Evolutionary conservation across 2,888 invertebrate genomes (phyloP).

Genomic region (Cephus pulcher): DNA sequence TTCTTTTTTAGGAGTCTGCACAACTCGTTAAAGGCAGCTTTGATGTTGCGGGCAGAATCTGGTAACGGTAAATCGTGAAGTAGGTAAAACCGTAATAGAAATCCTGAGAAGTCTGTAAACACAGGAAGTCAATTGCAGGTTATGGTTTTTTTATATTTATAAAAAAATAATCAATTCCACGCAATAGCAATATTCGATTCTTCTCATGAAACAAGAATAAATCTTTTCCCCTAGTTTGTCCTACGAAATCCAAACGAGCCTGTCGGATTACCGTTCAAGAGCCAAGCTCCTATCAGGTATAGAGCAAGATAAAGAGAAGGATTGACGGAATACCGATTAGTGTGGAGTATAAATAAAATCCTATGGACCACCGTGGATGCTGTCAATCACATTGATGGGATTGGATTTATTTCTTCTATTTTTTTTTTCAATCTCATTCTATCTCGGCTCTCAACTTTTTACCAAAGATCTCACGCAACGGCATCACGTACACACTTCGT

Average conservation of each 20-base stretch:
- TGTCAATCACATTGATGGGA: slow-evolving; percentile 2
- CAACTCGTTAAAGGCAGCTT: not conserved
- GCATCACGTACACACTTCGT: too few relatives aligned
- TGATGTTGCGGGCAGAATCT: not conserved
- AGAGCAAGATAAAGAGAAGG: slow-evolving; percentile 8
- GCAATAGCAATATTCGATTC: too few relatives aligned
- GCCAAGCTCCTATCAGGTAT: not conserved
- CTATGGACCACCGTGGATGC: not conserved
- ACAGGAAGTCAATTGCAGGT: too few relatives aligned
- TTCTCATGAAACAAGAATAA: too few relatives aligned
- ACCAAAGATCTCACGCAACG: too few relatives aligned
- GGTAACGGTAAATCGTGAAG: not conserved
- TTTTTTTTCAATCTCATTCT: not conserved
- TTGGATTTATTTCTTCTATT: not conserved
- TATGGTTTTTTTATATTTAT: too few relatives aligned
- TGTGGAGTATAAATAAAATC: not conserved
- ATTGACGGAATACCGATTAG: not conserved
- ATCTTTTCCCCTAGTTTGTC: too few relatives aligned
- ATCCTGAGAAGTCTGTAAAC: too few relatives aligned
- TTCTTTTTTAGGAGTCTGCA: not conserved
- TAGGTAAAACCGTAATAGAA: too few relatives aligned
- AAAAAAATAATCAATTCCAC: too few relatives aligned
- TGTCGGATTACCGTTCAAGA: too few relatives aligned
- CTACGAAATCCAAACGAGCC: too few relatives aligned
- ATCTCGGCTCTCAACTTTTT: not conserved